Percentiles rank a stretch among this genome's conserved stretches.
Evolutionary conservation across 2,113 vertebrate genomes (phyloP).

Genomic region (Pogona vitticeps): DNA sequence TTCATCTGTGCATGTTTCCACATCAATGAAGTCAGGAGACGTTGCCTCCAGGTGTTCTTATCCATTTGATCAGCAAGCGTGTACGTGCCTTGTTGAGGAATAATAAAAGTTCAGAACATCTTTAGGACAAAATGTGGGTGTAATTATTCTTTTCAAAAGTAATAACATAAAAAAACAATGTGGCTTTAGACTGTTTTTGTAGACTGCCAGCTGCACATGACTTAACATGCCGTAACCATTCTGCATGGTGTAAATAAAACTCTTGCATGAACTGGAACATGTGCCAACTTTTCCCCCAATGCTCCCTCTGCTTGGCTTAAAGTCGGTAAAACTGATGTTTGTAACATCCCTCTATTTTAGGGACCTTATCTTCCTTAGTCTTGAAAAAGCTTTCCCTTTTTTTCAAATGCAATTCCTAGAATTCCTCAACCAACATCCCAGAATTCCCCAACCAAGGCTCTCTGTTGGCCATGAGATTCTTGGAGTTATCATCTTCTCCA

Average conservation of each 20-base stretch:
- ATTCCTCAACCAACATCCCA: too few species aligned
- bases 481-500: too few species aligned
- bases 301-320: background rate
- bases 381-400: too few species aligned
- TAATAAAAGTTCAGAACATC: slow-evolving; percentile 16
- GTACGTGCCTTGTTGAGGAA: slow-evolving; percentile 43
- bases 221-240: background rate
- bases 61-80: background rate
- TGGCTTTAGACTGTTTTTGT: background rate
- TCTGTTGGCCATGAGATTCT: too few species aligned
- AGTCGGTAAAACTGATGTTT: background rate
- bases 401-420: too few species aligned
- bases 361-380: background rate
- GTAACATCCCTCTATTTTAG: background rate
- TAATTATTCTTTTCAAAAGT: background rate
- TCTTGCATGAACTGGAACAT: background rate
- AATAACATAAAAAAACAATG: background rate
- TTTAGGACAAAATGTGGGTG: slow-evolving; percentile 24
- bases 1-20: rapidly evolving
- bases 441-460: too few species aligned
- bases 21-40: background rate
- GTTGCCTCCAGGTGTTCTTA: background rate
- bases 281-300: background rate
- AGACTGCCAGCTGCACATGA: background rate
- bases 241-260: background rate